phyloP scores from a whole-genome alignment of 2,797 vertebrate genomes.

The Columba guinea region DNA sequence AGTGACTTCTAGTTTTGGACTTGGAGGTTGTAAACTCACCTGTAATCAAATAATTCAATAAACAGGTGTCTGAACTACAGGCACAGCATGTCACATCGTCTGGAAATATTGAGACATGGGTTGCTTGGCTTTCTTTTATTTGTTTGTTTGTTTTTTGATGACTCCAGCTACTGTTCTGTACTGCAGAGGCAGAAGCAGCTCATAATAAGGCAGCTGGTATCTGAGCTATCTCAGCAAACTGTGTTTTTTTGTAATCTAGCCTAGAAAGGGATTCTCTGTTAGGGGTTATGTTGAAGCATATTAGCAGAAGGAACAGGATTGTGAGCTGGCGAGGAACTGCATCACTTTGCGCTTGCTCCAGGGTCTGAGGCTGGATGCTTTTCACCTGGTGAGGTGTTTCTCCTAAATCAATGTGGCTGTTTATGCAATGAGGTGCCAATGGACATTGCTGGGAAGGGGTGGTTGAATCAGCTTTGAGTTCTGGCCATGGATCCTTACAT shows the following conservation, averaged over 20 bases:
- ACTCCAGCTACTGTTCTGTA: not conserved
- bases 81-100: not conserved
- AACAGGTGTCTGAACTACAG: not conserved
- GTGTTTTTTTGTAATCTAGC: not conserved
- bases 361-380: not conserved
- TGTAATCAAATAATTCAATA: not conserved
- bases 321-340: not conserved
- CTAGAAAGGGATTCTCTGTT: conserved; percentile 19
- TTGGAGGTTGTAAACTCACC: not conserved
- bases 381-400: not conserved
- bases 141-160: not conserved
- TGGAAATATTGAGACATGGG: not conserved
- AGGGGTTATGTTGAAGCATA: not conserved
- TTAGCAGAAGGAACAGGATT: conserved; percentile 41
- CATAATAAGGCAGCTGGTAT: not conserved
- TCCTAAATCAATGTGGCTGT: not conserved
- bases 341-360: not conserved
- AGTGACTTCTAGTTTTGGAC: not conserved
- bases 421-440: not conserved
- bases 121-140: not conserved
- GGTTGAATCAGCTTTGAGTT: accelerated
- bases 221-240: conserved; percentile 10
- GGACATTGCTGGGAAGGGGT: not conserved
- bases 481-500: not conserved
- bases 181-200: not conserved